Base-by-base conservation (phyloP, 37 sponge, comb jelly and placozoan genomes). In the Cliona cf. orientalis region DNA sequence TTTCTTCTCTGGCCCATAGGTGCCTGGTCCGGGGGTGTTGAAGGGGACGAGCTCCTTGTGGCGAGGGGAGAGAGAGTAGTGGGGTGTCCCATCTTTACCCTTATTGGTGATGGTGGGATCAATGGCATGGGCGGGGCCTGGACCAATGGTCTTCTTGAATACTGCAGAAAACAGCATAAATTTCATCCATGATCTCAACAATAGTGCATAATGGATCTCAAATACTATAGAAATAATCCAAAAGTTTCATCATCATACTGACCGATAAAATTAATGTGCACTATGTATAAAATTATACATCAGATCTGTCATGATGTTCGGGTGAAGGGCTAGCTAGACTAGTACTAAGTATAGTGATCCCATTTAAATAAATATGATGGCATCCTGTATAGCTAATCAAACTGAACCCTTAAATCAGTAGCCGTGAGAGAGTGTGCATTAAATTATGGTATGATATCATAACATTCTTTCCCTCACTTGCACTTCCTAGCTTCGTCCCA, bases 1-100 rank as follows among this genome's bases (percentile, higher is more conserved):
- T 56, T 93, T 78, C 61, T 80, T 69, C 71, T 97, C 98, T 28
- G 95, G 93, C 4, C 74, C 80, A 72, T 97, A 95, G 33, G 89
- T 45, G 0, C 94, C 96, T 31, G 98, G 95, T 2, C 89, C 95
- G 34, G 98, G 98, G 7, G 95, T 93, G 75, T 95, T 92, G 78
- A 97, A 94, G 2, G 86, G 66, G 40, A 57, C 80, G 4, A 89
- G 89, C 36, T 88, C 95, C 58, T 95, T 95, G 66, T 93, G 93
- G 42, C 98, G 38, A 32, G 89, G 82, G 28, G 71, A 83, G 31
- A 97, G 70, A 0, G 98, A 93, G 78, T 97, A 95, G 23, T 57
- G 61, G 5, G 98, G 94, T 9, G 87, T 91, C 3, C 98, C 98
- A 46, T 97, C 98, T 55, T 72, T 83, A 9, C 98, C 98, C 45